Evolutionary conservation across 2,797 vertebrate species (phyloP), one percentile per base, ranked within the genome.

Genomic region (Dryobates pubescens): DNA sequence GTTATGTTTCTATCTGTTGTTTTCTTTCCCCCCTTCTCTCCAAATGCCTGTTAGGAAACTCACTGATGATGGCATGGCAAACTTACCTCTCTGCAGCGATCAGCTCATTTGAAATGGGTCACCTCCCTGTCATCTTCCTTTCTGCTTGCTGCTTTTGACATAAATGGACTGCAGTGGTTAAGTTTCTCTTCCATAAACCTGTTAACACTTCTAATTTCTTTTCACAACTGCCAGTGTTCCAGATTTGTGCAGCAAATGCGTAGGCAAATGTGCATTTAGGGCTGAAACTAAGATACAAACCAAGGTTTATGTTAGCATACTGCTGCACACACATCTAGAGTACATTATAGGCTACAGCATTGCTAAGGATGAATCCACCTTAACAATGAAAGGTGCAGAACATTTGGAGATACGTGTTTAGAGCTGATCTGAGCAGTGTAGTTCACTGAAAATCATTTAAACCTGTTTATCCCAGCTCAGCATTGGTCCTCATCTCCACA

Each of bases 201-300:
- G 82, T 89, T 96, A 94, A 80, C 82, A 63, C 63, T 76, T 91
- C 30, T 45, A 81, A 72, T 92, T 86, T 75, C 58, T 92, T 93
- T 94, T 94, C 89, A 76, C 84, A 95, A 32, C 77, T 95, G 77
- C 61, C 72, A 61, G 36, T 84, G 89, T 89, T 88, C 29, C 75
- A 74, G 65, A 75, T 92, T 93, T 83, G 56, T 95, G 88, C 85
- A 82, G 76, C 51, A 76, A 65, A 90, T 86, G 79, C 76, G 64
- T 79, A 80, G 91, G 82, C 73, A 93, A 68, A 86, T 62, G 43
- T 85, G 86, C 3, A 0, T 94, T 91, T 67, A 20, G 36, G 43
- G 30, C 32, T 94, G 10, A 19, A 18, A 72, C 32, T 32, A 45
- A 64, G 65, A 59, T 76, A 84, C 57, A 43, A 54, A 93, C 51